Evolutionary conservation across 1,140 invertebrate genomes (phyloP), one percentile per base, ranked within the genome.

Genomic region (Apis dorsata): DNA sequence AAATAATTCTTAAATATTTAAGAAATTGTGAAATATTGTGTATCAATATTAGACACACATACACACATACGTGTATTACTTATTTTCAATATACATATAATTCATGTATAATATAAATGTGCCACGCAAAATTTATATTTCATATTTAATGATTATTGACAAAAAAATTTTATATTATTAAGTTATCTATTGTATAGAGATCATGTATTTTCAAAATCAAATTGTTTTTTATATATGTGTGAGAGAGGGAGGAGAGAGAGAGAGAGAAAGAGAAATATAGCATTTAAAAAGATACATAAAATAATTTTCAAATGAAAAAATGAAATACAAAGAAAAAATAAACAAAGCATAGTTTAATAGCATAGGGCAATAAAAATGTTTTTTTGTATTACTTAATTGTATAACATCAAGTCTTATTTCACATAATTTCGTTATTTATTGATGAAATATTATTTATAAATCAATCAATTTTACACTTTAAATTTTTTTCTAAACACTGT

Each of bases 371-470:
- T 62, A 34, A 55, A 62, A 60, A 12, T 66, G 15, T 62, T 66
- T 73, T 44, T 21, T 83, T 51, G 11, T n/a, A 28, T 62, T 65
- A 66, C 15, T 69, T 76, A 59, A 4, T 15, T 34, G 57, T 13
- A 28, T 28, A 59, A 75, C 28, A 28, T 53, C 0, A 77, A 65
- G 1, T 24, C n/a, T 21, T 17, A 5, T 60, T 69, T 69, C n/a
- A n/a, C n/a, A 13, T 9, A 69, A 79, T 65, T 72, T 65, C 21
- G 9, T 83, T 21, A 69, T 69, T 81, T 81, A 76, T 81, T 76
- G 59, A 68, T 80, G 60, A 21, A 73, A 73, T 74, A 65, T 34
- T 72, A 55, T 59, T 28, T 21, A 55, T 55, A 24, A 75, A 74
- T 68, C 49, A 76, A 74, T 68, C 49, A 68, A 75, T 76, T 76